Conservation (phyloP, 1,140 invertebrate genomes). For the Armadillidium nasatum region DNA sequence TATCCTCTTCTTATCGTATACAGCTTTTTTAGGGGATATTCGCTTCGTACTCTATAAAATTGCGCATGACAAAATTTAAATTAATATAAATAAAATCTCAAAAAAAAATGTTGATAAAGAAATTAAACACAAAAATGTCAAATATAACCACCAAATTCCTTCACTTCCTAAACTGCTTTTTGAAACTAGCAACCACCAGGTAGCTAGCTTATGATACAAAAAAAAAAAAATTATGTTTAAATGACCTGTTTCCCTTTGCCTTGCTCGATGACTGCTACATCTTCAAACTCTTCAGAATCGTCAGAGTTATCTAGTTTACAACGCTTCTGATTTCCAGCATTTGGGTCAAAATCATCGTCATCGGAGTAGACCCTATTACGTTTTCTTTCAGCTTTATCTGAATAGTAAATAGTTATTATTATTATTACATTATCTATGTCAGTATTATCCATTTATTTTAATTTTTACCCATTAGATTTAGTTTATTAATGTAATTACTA, state of each 20-base stretch:
- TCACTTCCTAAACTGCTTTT: too few relatives aligned
- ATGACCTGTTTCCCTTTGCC: slow-evolving; percentile 4
- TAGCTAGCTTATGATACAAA: too few relatives aligned
- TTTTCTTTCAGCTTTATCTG: slow-evolving; percentile 44
- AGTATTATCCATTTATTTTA: neutral
- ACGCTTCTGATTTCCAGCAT: slow-evolving; percentile 32
- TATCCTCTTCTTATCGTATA: slow-evolving; percentile 58
- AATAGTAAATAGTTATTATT: neutral
- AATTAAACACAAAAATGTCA: too few relatives aligned
- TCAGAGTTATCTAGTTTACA: slow-evolving; percentile 30
- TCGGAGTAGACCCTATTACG: slow-evolving; percentile 35
- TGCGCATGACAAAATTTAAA: too few relatives aligned
- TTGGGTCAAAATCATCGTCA: slow-evolving; percentile 40
- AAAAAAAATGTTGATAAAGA: too few relatives aligned
- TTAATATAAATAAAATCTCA: neutral
- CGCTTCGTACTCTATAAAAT: neutral
- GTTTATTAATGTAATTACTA: too few relatives aligned
- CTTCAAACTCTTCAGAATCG: slow-evolving; percentile 28
- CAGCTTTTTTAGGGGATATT: neutral
- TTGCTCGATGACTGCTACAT: slow-evolving; percentile 5
- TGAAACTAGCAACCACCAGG: too few relatives aligned
- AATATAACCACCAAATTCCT: too few relatives aligned
- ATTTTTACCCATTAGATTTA: too few relatives aligned
- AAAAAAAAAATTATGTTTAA: too few relatives aligned
- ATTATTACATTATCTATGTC: neutral